These are phyloP conservation scores for Tenthredo mesomela DNA, from an alignment of 2,888 invertebrate genomes.

Conservation along the genomic window DNA sequence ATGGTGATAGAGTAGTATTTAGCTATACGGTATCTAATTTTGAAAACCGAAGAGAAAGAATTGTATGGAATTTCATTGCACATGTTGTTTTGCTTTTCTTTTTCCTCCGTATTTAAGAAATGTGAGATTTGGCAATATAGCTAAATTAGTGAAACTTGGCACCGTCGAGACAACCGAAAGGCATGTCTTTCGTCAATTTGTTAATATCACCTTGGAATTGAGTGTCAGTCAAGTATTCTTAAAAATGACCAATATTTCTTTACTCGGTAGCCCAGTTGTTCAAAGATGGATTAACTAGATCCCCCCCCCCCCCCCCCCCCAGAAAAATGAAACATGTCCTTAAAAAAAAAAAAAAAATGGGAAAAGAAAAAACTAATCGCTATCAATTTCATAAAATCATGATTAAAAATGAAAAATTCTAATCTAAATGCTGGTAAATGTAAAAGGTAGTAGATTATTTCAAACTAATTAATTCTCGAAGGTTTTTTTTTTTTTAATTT, in stretches of 20 bases:
- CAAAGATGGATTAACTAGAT: slow-evolving; percentile 21
- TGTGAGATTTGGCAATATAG: slow-evolving; percentile 7
- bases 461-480: not conserved
- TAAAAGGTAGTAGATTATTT: not conserved
- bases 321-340: not conserved
- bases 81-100: not conserved
- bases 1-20: too few species aligned
- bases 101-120: not conserved
- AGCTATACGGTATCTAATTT: not conserved
- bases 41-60: not conserved
- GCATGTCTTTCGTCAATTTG: slow-evolving; percentile 31
- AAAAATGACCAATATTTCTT: slow-evolving; percentile 18
- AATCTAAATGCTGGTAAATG: not conserved
- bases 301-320: too few species aligned
- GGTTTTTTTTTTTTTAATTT: not conserved
- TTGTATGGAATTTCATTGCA: not conserved
- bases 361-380: not conserved
- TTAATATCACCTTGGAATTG: slow-evolving; percentile 29
- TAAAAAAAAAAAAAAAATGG: not conserved
- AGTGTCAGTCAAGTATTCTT: slow-evolving; percentile 32
- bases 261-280: slow-evolving; percentile 15
- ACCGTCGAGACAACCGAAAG: slow-evolving; percentile 38
- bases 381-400: not conserved
- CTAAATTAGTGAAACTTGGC: slow-evolving; percentile 11
- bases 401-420: not conserved